A percentile compares a stretch with the other conserved stretches of the same genome.
Evolutionary conservation across 2,888 invertebrate species (phyloP).

Genomic region (Ormyrus thymus): DNA sequence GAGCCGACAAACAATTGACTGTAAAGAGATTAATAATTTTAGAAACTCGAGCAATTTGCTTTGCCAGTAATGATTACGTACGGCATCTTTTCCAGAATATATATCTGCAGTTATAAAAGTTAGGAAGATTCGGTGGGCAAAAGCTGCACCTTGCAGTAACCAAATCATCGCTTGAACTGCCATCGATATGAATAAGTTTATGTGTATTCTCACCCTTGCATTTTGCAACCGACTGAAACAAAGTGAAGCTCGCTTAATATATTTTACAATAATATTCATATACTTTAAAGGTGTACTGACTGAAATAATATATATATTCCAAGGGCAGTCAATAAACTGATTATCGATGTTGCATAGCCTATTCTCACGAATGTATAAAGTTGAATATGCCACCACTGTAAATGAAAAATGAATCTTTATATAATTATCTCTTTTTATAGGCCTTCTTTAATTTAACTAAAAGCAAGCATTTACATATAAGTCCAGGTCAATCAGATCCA

Average conservation of each 20-base stretch:
- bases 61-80: not conserved
- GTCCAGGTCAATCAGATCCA: not conserved
- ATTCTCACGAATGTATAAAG: not conserved
- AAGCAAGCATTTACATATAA: constrained; percentile 13
- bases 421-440: too few species aligned
- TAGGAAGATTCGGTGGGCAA: not conserved
- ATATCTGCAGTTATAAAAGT: constrained; percentile 19
- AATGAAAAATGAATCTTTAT: not conserved
- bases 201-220: constrained; percentile 41
- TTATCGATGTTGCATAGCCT: constrained; percentile 18
- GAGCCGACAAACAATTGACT: constrained; percentile 22
- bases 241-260: not conserved
- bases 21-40: not conserved
- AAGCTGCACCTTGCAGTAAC: not conserved
- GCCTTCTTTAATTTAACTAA: too few species aligned
- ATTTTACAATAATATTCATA: not conserved
- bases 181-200: constrained; percentile 27
- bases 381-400: constrained; percentile 5
- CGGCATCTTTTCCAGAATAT: not conserved
- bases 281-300: constrained; percentile 7
- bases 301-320: constrained; percentile 25
- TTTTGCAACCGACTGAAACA: constrained; percentile 20
- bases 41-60: not conserved
- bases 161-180: not conserved
- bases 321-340: constrained; percentile 14